These are phyloP conservation scores for Channallabes apus DNA, from an alignment of 2,797 vertebrate genomes.

Conservation along the genomic window DNA sequence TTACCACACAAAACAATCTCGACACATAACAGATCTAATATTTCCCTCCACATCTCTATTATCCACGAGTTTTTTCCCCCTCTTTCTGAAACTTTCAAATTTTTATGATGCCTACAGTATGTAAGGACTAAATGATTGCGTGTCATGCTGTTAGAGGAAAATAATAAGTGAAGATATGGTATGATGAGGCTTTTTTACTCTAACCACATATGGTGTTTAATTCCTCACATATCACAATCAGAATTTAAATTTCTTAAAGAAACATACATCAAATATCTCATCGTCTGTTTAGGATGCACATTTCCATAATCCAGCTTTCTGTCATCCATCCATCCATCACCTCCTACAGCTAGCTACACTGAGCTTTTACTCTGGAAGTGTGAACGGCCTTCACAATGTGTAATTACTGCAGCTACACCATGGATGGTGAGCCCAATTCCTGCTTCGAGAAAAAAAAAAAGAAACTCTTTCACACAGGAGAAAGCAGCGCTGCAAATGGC, in stretches of 20 bases:
- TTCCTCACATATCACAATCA: background rate
- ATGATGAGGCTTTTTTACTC: background rate
- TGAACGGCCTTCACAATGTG: conserved; percentile 35
- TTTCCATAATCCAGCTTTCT: background rate
- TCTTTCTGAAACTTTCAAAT: no score
- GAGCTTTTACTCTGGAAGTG: conserved; percentile 1
- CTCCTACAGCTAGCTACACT: background rate
- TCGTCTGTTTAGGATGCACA: background rate
- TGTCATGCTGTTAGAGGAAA: background rate
- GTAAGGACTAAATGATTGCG: background rate
- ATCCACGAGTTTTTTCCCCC: no score
- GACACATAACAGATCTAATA: no score
- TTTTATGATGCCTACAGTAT: background rate
- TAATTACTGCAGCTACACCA: conserved; percentile 44
- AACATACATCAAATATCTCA: background rate
- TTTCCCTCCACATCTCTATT: no score
- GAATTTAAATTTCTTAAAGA: background rate
- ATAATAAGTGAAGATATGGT: background rate
- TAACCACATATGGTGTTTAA: background rate
- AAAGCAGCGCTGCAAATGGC: conserved; percentile 46
- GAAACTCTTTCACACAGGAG: conserved; percentile 38
- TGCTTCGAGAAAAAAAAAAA: background rate
- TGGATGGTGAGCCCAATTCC: conserved; percentile 23
- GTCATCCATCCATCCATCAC: background rate
- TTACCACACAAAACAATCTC: no score